Percentiles rank a stretch among this genome's conserved stretches.
Evolutionary conservation across 2,797 vertebrate species (phyloP).

Genomic region (Nyctibius grandis): DNA sequence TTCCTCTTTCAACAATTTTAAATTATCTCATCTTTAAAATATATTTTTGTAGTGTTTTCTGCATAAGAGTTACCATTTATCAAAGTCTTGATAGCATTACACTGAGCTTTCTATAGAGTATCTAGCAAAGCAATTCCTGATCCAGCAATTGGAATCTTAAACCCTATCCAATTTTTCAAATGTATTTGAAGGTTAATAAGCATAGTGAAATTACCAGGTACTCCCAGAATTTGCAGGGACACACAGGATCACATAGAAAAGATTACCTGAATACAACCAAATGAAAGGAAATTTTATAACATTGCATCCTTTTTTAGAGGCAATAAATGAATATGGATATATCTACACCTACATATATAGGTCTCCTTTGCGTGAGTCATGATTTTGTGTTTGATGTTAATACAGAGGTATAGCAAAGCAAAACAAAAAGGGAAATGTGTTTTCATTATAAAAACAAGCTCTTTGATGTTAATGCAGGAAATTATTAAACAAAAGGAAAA

Average conservation of each 20-base stretch:
- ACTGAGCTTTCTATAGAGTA: neutral
- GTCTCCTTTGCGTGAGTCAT: neutral
- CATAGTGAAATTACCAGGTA: neutral
- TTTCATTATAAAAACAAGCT: conserved; percentile 46
- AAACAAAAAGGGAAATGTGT: conserved; percentile 46
- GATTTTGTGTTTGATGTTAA: conserved; percentile 28
- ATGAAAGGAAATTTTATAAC: neutral
- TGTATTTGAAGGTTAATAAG: neutral
- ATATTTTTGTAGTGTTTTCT: neutral
- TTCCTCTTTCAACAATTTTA: neutral
- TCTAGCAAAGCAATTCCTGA: neutral
- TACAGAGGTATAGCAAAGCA: neutral
- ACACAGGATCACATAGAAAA: neutral
- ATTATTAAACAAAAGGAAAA: conserved; percentile 75
- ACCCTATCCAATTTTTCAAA: neutral
- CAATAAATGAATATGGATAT: neutral
- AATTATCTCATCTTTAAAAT: neutral
- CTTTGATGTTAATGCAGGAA: conserved; percentile 72
- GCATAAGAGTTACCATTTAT: neutral
- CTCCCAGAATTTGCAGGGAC: neutral
- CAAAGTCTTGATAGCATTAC: neutral
- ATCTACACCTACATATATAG: neutral
- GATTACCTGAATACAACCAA: neutral
- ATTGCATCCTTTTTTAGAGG: neutral
- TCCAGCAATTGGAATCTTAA: neutral